Evolutionary conservation across 2,888 invertebrate species (phyloP).

Genomic region (Plebejus anna): DNA sequence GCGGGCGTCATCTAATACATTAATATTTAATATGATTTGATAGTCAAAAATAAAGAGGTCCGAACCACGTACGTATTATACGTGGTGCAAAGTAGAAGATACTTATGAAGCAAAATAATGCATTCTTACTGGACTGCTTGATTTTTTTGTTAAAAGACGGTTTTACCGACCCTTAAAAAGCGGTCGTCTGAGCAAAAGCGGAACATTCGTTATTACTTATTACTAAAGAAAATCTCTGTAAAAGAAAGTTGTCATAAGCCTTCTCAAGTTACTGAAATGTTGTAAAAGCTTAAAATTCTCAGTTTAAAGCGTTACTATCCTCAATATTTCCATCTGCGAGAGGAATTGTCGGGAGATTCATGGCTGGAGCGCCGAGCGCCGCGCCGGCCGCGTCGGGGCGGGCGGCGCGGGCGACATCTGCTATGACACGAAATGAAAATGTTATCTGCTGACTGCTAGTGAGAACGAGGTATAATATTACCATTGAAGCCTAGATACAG

Average conservation of each 20-base stretch:
- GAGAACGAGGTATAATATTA: background rate
- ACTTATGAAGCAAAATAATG: no score
- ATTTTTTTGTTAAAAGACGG: no score
- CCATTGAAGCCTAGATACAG: no score
- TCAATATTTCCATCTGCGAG: background rate
- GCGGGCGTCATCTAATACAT: no score
- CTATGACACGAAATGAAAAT: background rate
- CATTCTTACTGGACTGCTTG: no score
- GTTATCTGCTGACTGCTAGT: background rate
- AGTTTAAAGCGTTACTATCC: background rate
- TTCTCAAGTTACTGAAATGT: background rate
- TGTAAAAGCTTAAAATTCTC: background rate
- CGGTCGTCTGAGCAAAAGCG: no score
- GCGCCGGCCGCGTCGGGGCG: background rate
- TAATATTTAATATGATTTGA: no score
- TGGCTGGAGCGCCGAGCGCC: background rate
- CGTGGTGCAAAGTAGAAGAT: no score
- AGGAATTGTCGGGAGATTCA: background rate
- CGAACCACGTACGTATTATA: no score
- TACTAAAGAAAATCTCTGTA: background rate
- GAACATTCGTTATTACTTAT: background rate
- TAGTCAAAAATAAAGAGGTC: no score
- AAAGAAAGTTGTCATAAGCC: background rate
- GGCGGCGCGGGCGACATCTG: background rate
- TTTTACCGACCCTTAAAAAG: no score